These are phyloP conservation scores for Agonum fuliginosum DNA, from an alignment of 2,888 invertebrate genomes.

Conservation along the genomic window DNA sequence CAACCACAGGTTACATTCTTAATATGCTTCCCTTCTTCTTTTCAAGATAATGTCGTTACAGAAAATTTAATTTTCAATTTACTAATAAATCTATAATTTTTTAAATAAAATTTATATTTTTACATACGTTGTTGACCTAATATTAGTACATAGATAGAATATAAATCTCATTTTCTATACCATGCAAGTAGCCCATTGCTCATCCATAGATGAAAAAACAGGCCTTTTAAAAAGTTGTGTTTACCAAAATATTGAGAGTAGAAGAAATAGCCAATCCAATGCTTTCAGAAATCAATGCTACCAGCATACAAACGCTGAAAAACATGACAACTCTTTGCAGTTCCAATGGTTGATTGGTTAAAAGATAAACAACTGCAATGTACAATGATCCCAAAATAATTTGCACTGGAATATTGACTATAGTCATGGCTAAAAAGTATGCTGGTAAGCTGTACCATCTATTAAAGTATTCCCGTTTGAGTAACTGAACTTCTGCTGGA, in stretches of 20 bases:
- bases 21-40: too few relatives aligned
- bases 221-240: constrained; percentile 69
- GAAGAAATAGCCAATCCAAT: constrained; percentile 86
- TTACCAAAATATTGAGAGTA: constrained; percentile 84
- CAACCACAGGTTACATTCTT: too few relatives aligned
- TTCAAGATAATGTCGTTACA: too few relatives aligned
- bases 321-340: constrained; percentile 80
- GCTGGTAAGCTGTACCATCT: constrained; percentile 88
- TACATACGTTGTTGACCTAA: too few relatives aligned
- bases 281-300: constrained; percentile 86
- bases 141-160: too few relatives aligned
- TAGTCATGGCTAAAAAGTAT: constrained; percentile 84
- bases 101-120: too few relatives aligned
- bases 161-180: too few relatives aligned
- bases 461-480: constrained; percentile 90
- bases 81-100: too few relatives aligned
- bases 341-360: constrained; percentile 87
- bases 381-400: constrained; percentile 81
- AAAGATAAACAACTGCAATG: constrained; percentile 81
- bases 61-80: too few relatives aligned
- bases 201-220: constrained; percentile 57
- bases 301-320: constrained; percentile 81
- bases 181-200: too few relatives aligned
- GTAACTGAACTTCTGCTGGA: constrained; percentile 84
- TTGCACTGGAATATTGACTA: constrained; percentile 84